Conservation (phyloP, 2,888 invertebrate genomes). For the Agapostemon virescens region DNA sequence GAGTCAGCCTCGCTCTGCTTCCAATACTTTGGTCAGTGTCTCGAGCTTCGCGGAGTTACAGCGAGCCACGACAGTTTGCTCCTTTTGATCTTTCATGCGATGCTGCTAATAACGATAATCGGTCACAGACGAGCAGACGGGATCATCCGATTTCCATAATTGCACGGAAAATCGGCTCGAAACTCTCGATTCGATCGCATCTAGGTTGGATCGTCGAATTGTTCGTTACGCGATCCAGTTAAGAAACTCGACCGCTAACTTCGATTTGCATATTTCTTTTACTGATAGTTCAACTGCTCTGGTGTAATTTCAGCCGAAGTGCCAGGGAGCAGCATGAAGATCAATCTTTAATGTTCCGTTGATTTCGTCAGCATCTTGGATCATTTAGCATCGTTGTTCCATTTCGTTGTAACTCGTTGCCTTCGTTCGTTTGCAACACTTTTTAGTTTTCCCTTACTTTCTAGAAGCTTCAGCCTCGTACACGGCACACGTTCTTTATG, state of each 20-base stretch:
- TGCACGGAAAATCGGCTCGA: neutral
- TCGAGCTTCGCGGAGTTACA: neutral
- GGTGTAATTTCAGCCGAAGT: neutral
- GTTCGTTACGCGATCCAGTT: neutral
- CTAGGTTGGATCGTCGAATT: neutral
- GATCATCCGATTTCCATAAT: slow-evolving; percentile 36
- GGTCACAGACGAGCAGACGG: slow-evolving; percentile 4
- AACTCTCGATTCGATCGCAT: neutral
- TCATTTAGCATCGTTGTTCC: neutral
- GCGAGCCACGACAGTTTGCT: slow-evolving; percentile 17
- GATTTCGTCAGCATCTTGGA: neutral
- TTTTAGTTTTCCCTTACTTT: neutral
- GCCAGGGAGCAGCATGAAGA: slow-evolving; percentile 1
- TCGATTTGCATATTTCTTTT: neutral
- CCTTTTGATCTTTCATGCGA: slow-evolving; percentile 17
- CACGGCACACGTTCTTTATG: neutral
- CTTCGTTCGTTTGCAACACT: neutral
- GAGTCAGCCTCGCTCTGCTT: too few relatives aligned
- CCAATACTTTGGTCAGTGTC: too few relatives aligned
- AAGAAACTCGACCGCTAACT: neutral
- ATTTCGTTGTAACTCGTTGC: neutral
- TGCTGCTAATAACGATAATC: slow-evolving; percentile 37
- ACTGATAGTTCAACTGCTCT: neutral
- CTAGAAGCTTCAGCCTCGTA: neutral
- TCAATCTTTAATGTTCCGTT: neutral